phyloP scores from a whole-genome alignment of 2,888 invertebrate species.

The Chymomyza procnemis region DNA sequence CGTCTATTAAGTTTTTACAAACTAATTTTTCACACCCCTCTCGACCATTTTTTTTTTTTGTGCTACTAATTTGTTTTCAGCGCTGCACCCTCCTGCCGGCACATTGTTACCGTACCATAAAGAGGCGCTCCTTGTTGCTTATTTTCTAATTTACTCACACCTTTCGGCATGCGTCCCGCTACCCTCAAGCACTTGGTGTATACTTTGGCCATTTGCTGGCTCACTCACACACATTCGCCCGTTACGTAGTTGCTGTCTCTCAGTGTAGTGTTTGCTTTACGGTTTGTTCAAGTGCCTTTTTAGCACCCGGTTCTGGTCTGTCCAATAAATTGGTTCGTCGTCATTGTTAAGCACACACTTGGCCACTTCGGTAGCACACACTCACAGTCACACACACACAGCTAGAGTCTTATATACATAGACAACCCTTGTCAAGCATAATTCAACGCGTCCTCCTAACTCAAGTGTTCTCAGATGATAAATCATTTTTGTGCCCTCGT shows the following conservation, averaged over 20 bases:
- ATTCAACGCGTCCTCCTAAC: conserved; percentile 26
- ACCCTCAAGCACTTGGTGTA: neutral
- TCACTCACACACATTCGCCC: neutral
- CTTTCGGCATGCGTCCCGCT: neutral
- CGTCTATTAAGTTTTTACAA: conserved; percentile 9
- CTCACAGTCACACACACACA: conserved; percentile 8
- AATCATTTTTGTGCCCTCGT: conserved; percentile 51
- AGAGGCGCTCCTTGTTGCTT: conserved; percentile 37
- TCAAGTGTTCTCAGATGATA: conserved; percentile 60
- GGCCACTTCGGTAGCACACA: conserved; percentile 51
- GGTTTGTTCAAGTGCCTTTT: conserved; percentile 45
- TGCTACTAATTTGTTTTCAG: conserved; percentile 42
- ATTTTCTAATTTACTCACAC: conserved; percentile 51
- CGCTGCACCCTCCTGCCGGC: conserved; percentile 21
- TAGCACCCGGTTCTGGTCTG: conserved; percentile 29
- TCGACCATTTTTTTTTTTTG: neutral
- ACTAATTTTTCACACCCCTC: conserved; percentile 56
- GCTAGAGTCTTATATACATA: conserved; percentile 3
- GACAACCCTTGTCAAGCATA: conserved; percentile 41
- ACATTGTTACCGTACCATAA: neutral
- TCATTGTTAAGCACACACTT: conserved; percentile 50
- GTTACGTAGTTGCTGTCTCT: neutral
- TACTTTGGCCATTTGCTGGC: neutral
- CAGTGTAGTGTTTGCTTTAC: conserved; percentile 45
- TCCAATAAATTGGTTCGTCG: conserved; percentile 60